phyloP scores from a whole-genome alignment of 2,888 invertebrate genomes.

The Hypena proboscidalis region DNA sequence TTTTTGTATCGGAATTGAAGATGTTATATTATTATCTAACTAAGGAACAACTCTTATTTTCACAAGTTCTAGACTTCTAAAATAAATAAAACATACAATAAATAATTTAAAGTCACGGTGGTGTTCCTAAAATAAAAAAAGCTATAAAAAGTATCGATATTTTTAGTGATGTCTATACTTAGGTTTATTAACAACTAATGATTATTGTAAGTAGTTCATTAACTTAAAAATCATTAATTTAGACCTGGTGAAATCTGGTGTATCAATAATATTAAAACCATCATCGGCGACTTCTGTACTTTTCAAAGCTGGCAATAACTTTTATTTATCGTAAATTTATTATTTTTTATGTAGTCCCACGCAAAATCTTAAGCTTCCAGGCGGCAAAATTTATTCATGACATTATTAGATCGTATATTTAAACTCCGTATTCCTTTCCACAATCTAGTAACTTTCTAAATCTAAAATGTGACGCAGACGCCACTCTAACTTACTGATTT shows the following conservation, averaged over 20 bases:
- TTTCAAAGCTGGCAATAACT: slow-evolving; percentile 15
- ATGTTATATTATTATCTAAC: too few relatives aligned
- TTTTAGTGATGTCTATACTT: too few relatives aligned
- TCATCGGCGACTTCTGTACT: too few relatives aligned
- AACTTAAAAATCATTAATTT: too few relatives aligned
- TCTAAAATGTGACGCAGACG: slow-evolving; percentile 38
- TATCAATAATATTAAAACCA: too few relatives aligned
- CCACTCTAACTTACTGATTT: slow-evolving; percentile 36
- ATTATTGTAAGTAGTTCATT: too few relatives aligned
- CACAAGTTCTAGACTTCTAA: slow-evolving; percentile 1
- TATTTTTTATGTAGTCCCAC: too few relatives aligned
- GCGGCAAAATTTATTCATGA: neutral
- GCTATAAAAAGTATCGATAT: slow-evolving; percentile 47
- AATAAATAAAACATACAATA: too few relatives aligned
- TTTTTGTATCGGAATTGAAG: too few relatives aligned
- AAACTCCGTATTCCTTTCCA: slow-evolving; percentile 26
- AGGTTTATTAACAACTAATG: too few relatives aligned
- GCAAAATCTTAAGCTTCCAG: neutral
- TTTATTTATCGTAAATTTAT: slow-evolving; percentile 1
- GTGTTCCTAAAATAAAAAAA: slow-evolving; percentile 42
- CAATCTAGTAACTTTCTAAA: slow-evolving; percentile 44
- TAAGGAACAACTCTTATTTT: slow-evolving; percentile 3
- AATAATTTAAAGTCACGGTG: too few relatives aligned
- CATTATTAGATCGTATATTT: slow-evolving; percentile 4
- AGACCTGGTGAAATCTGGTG: too few relatives aligned